Base-by-base conservation (phyloP, 1,140 invertebrate genomes). In the Hycleus phaleratus region DNA sequence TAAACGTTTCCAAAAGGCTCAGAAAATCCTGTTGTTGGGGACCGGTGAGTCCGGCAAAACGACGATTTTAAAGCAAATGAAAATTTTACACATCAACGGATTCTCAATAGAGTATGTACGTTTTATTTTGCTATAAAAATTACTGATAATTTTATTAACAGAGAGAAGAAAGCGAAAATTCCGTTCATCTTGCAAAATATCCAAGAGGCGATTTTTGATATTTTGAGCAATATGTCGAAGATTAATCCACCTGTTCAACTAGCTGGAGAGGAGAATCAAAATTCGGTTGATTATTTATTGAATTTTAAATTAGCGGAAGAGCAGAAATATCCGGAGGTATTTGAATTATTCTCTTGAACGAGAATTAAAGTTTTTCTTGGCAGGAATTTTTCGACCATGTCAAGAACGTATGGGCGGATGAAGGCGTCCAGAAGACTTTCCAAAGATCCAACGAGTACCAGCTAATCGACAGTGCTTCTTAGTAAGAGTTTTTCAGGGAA, bases 41-140 rank as follows among this genome's bases (percentile, higher is more conserved):
- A 81, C 84, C 0, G 84, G 83, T 1, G 84, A 85, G 62, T 82
- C 83, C 18, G 84, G 84, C 8, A 91, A 91, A 71, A 87, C 86
- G 0, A 91, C 88, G 0, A 88, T 91, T 42, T 81, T 90, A 10
- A 89, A 90, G 67, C 88, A 91, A 73, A 90, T 91, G 88, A 87
- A 85, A 70, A 88, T 89, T 62, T 71, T 89, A 44, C 85, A 89
- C 63, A 81, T 87, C 38, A 80, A 85, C 64, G 86, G 85, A 51
- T 90, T 85, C 63, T 79, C 79, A 11, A 72, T 79, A 18, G 79
- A 80, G 85, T 84, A 77, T 75, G 71, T 76, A 38, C 32, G 32
- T 5, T 7, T 32, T 0, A 25, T 6, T n/a, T 12, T 26, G 7
- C 7, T 12, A 46, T 12, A 46, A 42, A 42, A 42, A 42, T 42